A percentile compares a stretch with the other conserved stretches of the same genome.
Evolutionary conservation across 2,113 vertebrate species (phyloP).

Genomic region (Nothobranchius kuhntae): DNA sequence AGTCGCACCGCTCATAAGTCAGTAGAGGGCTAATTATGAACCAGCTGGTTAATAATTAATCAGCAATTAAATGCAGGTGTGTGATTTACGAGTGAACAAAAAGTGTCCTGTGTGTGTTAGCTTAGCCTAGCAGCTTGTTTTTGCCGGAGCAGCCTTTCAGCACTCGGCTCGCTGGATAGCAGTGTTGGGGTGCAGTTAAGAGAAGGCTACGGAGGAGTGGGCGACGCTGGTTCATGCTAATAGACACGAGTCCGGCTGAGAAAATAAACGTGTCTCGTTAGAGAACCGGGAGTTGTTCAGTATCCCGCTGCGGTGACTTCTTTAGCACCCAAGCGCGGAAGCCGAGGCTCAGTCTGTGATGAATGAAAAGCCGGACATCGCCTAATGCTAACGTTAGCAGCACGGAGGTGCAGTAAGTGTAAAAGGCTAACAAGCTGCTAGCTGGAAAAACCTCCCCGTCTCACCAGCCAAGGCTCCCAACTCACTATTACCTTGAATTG

Average conservation of each 20-base stretch:
- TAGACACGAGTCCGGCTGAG: neutral
- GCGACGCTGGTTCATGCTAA: slow-evolving; percentile 34
- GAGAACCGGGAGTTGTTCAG: neutral
- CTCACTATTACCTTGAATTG: slow-evolving; percentile 56
- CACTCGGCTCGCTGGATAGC: slow-evolving; percentile 71
- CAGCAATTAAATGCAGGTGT: slow-evolving; percentile 5
- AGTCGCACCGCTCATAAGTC: too few relatives aligned
- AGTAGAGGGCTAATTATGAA: neutral
- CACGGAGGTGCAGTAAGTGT: slow-evolving; percentile 51
- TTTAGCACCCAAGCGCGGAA: slow-evolving; percentile 8
- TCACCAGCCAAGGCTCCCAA: neutral
- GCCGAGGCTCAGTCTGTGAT: slow-evolving; percentile 27
- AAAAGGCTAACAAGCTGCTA: slow-evolving; percentile 53
- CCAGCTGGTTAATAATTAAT: neutral
- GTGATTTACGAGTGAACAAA: slow-evolving; percentile 14
- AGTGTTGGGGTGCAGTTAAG: slow-evolving; percentile 8
- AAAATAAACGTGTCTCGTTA: neutral
- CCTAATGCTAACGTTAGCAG: slow-evolving; percentile 71
- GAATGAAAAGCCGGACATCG: slow-evolving; percentile 67
- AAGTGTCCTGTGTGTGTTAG: slow-evolving; percentile 49
- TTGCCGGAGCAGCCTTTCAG: slow-evolving; percentile 61
- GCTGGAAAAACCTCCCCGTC: slow-evolving; percentile 20
- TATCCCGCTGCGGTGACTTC: neutral
- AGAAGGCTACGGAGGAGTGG: slow-evolving; percentile 21
- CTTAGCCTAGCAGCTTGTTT: slow-evolving; percentile 50